A percentile compares a stretch with the other conserved stretches of the same genome.
These are phyloP conservation scores for Palythoa grandis DNA, from an alignment of 92 coral and sea anemone genomes.

Conservation along the genomic window DNA sequence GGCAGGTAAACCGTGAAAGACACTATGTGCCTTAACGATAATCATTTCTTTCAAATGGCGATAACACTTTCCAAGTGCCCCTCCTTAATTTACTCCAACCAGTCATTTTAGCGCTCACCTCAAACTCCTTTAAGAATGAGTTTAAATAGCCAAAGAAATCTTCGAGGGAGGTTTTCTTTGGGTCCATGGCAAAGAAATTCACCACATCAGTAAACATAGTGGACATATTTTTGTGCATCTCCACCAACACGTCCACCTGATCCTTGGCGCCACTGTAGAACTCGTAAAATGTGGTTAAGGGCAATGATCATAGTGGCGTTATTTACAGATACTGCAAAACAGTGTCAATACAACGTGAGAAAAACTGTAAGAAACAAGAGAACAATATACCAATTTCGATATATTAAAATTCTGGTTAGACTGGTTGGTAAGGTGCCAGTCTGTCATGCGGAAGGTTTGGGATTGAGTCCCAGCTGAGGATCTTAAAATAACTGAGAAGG, in stretches of 20 bases:
- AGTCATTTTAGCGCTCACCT: constrained; percentile 45
- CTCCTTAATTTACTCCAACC: no score
- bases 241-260: constrained; percentile 93
- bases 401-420: no score
- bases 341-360: no score
- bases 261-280: constrained; percentile 88
- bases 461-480: no score
- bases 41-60: no score
- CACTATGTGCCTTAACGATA: no score
- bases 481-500: no score
- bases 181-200: constrained; percentile 89
- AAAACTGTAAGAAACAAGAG: background rate
- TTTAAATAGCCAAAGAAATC: constrained; percentile 98
- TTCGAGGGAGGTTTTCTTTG: constrained; percentile 91
- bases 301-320: background rate
- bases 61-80: no score
- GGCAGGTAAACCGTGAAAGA: no score
- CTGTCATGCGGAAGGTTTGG: no score
- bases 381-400: background rate
- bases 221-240: constrained; percentile 97
- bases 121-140: constrained; percentile 79
- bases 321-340: background rate
- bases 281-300: constrained; percentile 74
- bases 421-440: no score
- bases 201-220: constrained; percentile 95